These are phyloP conservation scores for Cyclura pinguis DNA, from an alignment of 2,797 vertebrate genomes.

Conservation along the genomic window DNA sequence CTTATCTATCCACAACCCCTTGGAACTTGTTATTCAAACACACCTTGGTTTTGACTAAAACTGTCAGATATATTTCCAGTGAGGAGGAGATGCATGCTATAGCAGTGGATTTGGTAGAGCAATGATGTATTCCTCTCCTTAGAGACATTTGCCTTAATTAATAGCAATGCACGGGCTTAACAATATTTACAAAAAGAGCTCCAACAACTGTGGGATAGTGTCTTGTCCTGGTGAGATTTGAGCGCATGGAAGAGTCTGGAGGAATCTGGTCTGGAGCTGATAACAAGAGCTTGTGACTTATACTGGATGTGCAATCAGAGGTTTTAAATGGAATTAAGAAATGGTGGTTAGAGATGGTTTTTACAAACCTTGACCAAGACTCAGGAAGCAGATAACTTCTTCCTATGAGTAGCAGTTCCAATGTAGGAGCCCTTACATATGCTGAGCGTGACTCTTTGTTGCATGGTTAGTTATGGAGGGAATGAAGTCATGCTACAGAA, in stretches of 20 bases:
- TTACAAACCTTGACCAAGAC: neutral
- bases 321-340: neutral
- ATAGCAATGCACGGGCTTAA: conserved; percentile 44
- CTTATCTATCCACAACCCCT: conserved; percentile 1
- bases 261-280: neutral
- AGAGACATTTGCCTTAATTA: neutral
- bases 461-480: neutral
- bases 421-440: no score
- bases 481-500: neutral
- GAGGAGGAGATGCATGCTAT: conserved; percentile 33
- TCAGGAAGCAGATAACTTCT: neutral
- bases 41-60: conserved; percentile 25
- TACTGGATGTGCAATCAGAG: neutral
- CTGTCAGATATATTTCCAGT: conserved; percentile 45
- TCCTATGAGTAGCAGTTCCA: neutral
- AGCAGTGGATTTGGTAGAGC: conserved; percentile 25
- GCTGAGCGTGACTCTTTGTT: neutral
- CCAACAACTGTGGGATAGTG: conserved; percentile 32
- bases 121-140: neutral
- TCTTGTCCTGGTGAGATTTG: neutral
- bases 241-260: no score
- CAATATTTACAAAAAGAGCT: conserved; percentile 52
- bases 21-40: conserved; percentile 34
- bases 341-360: neutral
- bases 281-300: neutral